phyloP scores from a whole-genome alignment of 2,888 invertebrate genomes.

The Thereva nobilitata region DNA sequence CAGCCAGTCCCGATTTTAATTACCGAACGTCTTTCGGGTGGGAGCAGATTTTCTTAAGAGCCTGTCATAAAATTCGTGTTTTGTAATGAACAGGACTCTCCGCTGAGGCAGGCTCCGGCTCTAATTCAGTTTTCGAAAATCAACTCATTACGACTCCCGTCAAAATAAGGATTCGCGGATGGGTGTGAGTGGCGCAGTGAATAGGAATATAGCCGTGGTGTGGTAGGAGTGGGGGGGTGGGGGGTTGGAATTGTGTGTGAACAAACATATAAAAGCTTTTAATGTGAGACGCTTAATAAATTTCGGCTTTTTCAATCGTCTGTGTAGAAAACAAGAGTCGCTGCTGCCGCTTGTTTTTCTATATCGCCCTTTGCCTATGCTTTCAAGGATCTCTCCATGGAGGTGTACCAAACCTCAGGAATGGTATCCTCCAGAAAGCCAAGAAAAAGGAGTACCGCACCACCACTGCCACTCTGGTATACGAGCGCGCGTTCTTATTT shows the following conservation, averaged over 20 bases:
- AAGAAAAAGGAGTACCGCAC: not conserved
- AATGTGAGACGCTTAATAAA: conserved; percentile 43
- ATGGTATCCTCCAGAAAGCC: conserved; percentile 5
- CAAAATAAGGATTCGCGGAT: conserved; percentile 41
- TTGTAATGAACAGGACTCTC: conserved; percentile 23
- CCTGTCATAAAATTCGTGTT: conserved; percentile 35
- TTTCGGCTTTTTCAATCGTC: conserved; percentile 38
- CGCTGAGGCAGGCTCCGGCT: not conserved
- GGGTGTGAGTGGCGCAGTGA: not conserved
- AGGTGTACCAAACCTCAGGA: conserved; percentile 14
- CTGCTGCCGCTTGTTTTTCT: not conserved
- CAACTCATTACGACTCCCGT: conserved; percentile 46
- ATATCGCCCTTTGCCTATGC: not conserved
- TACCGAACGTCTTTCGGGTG: conserved; percentile 12
- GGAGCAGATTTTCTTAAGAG: conserved; percentile 36
- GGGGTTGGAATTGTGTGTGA: conserved; percentile 36
- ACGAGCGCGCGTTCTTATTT: conserved; percentile 11
- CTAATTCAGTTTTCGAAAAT: conserved; percentile 34
- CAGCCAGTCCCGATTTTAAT: conserved; percentile 28
- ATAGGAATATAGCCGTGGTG: not conserved
- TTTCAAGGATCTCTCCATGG: not conserved
- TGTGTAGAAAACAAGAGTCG: conserved; percentile 19
- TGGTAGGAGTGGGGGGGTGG: not conserved
- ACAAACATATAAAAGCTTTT: conserved; percentile 47
- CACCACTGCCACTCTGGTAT: conserved; percentile 3